phyloP scores from a whole-genome alignment of 1,140 invertebrate species.

The Diorhabda carinulata region DNA sequence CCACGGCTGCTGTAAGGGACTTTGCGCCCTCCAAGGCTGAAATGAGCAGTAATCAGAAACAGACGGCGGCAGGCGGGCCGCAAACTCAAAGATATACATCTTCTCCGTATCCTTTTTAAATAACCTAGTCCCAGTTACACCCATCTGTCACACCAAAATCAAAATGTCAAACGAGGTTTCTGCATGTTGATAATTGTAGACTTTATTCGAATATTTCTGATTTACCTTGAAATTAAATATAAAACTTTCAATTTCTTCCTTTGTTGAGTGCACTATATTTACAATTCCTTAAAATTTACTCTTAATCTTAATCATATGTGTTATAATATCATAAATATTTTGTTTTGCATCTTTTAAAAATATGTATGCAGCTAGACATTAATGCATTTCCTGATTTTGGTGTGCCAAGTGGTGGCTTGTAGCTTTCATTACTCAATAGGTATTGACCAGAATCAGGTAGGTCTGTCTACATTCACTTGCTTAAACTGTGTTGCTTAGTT shows the following conservation, averaged over 20 bases:
- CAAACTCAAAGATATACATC: slow-evolving; percentile 38
- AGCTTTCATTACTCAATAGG: slow-evolving; percentile 41
- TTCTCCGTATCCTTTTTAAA: slow-evolving; percentile 44
- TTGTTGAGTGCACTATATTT: no score
- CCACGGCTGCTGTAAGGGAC: slow-evolving; percentile 43
- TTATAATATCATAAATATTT: no score
- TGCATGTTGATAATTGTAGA: neutral
- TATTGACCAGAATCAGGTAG: slow-evolving; percentile 11
- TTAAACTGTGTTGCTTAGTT: slow-evolving; percentile 31
- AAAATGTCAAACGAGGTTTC: slow-evolving; percentile 23
- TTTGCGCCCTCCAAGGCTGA: slow-evolving; percentile 35
- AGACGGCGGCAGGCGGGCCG: slow-evolving; percentile 42
- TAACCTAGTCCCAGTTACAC: slow-evolving; percentile 35
- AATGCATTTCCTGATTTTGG: slow-evolving; percentile 22
- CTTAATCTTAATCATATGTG: no score
- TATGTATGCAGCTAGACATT: neutral
- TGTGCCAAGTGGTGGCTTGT: slow-evolving; percentile 27
- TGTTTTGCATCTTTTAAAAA: no score
- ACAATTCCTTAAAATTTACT: no score
- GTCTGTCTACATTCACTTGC: slow-evolving; percentile 43
- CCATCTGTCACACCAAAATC: slow-evolving; percentile 40
- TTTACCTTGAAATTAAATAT: neutral
- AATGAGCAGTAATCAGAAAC: slow-evolving; percentile 47
- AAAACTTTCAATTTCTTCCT: no score
- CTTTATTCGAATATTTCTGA: slow-evolving; percentile 13